These are phyloP conservation scores for Carlito syrichta DNA, from an alignment of 2,113 vertebrate genomes.

Conservation along the genomic window DNA sequence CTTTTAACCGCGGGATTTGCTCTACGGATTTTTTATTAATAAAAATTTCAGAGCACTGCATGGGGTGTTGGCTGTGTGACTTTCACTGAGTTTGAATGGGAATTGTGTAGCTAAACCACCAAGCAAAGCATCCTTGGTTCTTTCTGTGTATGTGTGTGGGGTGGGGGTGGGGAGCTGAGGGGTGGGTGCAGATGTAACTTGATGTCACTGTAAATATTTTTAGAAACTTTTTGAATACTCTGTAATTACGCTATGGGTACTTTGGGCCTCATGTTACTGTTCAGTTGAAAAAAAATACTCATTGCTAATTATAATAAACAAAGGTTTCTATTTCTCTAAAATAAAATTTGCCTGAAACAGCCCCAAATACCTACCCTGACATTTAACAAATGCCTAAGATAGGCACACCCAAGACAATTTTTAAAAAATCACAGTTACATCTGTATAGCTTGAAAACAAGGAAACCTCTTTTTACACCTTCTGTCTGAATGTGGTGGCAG, in stretches of 20 bases:
- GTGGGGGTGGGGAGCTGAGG: not conserved
- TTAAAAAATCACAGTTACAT: slow-evolving; percentile 40
- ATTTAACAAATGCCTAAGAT: not conserved
- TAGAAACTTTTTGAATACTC: slow-evolving; percentile 60
- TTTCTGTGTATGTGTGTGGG: not conserved
- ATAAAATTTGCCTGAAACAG: slow-evolving; percentile 40
- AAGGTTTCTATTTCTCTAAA: slow-evolving; percentile 64
- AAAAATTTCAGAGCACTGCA: slow-evolving; percentile 55
- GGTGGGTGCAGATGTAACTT: slow-evolving; percentile 63
- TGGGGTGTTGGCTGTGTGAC: slow-evolving; percentile 68
- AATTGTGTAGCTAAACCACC: slow-evolving; percentile 73
- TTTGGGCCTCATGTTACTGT: slow-evolving; percentile 65
- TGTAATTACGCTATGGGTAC: slow-evolving; percentile 69
- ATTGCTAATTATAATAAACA: not conserved
- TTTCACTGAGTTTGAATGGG: slow-evolving; percentile 77
- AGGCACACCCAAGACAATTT: slow-evolving; percentile 5
- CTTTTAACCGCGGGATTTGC: not conserved
- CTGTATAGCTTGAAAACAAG: slow-evolving; percentile 42
- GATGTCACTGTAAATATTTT: slow-evolving; percentile 66
- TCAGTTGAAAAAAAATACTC: slow-evolving; percentile 70
- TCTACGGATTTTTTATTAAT: slow-evolving; percentile 8
- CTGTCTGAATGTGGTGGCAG: not conserved
- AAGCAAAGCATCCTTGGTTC: slow-evolving; percentile 59
- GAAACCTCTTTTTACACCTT: not conserved
- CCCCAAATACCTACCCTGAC: slow-evolving; percentile 32